Conservation (phyloP, 2,888 invertebrate species). For the Drosophila robusta region DNA sequence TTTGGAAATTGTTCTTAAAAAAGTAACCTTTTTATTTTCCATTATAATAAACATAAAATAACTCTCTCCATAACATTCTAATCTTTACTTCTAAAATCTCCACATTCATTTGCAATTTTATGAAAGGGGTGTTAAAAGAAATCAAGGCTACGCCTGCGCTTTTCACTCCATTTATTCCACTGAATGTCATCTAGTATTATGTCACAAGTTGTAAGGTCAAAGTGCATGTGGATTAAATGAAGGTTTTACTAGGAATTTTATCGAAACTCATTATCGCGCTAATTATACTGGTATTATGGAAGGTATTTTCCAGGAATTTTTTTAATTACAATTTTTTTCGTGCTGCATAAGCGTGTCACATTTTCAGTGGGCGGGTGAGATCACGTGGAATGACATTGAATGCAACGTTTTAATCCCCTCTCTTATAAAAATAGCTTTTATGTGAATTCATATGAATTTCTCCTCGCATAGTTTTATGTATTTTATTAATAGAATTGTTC, state of each 20-base stretch:
- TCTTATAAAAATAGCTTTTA: not conserved
- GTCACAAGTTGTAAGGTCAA: conserved; percentile 39
- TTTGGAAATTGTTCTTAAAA: conserved; percentile 1
- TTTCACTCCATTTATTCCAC: conserved; percentile 21
- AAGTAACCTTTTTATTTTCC: conserved; percentile 1
- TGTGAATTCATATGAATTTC: not conserved
- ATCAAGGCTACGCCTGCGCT: conserved; percentile 61
- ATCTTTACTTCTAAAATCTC: conserved; percentile 11
- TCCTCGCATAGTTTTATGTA: not conserved
- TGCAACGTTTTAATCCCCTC: not conserved
- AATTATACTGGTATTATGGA: conserved; percentile 17
- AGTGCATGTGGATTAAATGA: conserved; percentile 14
- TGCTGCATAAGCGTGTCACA: no score
- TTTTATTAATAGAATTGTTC: not conserved
- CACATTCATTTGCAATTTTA: not conserved
- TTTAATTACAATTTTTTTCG: no score
- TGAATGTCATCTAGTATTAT: conserved; percentile 46
- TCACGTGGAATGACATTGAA: not conserved
- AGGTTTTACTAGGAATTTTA: conserved; percentile 18
- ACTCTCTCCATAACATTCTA: conserved; percentile 11
- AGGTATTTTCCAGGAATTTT: not conserved
- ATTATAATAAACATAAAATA: conserved; percentile 13
- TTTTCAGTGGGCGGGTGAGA: not conserved
- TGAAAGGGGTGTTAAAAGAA: conserved; percentile 2
- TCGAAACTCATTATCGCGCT: not conserved